Evolutionary conservation across 2,888 invertebrate species (phyloP).

Genomic region (Seira musarum): DNA sequence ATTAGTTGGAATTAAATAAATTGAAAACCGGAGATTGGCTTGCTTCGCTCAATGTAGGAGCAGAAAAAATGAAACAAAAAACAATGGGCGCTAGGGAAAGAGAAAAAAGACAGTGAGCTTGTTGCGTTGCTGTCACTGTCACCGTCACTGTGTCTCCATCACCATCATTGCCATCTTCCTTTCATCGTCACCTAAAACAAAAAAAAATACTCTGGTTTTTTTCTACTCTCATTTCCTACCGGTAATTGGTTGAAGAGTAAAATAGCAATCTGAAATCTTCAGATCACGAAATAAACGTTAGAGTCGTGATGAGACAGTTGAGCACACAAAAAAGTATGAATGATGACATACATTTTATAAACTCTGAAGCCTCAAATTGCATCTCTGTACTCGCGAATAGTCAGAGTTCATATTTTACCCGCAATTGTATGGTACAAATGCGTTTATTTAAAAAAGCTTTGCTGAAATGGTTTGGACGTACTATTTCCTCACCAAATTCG

Average conservation of each 20-base stretch:
- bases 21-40: constrained; percentile 59
- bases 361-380: too few relatives aligned
- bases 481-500: too few relatives aligned
- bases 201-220: not conserved
- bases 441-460: too few relatives aligned
- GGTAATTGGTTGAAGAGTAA: constrained; percentile 55
- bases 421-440: too few relatives aligned
- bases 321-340: too few relatives aligned
- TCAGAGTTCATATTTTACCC: too few relatives aligned
- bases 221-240: constrained; percentile 52
- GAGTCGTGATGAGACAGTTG: not conserved
- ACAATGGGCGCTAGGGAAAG: too few relatives aligned
- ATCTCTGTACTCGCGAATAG: too few relatives aligned
- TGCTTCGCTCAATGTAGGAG: constrained; percentile 18
- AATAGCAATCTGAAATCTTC: constrained; percentile 38
- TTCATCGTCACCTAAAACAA: constrained; percentile 8
- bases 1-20: constrained; percentile 47
- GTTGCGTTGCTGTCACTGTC: not conserved
- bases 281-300: not conserved
- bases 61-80: not conserved
- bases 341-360: too few relatives aligned
- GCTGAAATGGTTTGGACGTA: too few relatives aligned
- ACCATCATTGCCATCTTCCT: not conserved
- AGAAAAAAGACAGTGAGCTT: constrained; percentile 9
- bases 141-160: not conserved